Base-by-base conservation (phyloP, 2,888 invertebrate genomes). In the Andrena trimmerana region DNA sequence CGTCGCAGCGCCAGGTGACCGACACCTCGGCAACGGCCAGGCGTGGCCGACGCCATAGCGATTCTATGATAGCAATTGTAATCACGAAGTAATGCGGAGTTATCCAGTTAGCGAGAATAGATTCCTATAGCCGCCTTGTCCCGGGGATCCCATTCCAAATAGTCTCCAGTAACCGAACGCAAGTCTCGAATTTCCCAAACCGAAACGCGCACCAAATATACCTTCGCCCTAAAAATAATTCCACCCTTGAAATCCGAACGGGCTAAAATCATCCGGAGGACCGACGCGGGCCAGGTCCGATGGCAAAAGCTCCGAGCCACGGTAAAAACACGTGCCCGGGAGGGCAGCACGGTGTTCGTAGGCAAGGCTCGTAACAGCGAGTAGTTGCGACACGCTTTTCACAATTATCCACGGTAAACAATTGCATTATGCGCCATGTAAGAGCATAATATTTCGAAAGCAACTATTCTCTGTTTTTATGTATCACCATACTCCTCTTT, bases 221-320 rank as follows among this genome's bases (percentile, higher is more conserved):
- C 65, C 27, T 42, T 63, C 24, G 42, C 62, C 16, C 59, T 70
- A 79, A 80, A 80, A 70, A 70, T 80, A 66, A 42, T 78, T 20
- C 50, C 65, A 66, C 65, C 62, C 59, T 70, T 66, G 65, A 70
- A 70, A 80, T 33, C 24, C 50, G 67, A 63, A 36, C 13, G 16
- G 68, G 54, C 77, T 20, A 13, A 10, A 48, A n/a, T 42, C 10
- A 50, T 36, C 59, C 24, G 33, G 10, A 31, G 27, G 2, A 0
- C 33, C n/a, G 29, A 24, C 36, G 24, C 7, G 57, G 24, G 6
- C 16, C 36, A 16, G 24, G 31, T 62, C 48, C 13, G 29, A 42
- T 24, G 10, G 54, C 16, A 13, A 24, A 36, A 29, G 29, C 27
- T 33, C 5, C 5, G 31, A 24, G 48, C 8, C 20, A 24, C 33